These are phyloP conservation scores for Actenoides hombroni DNA, from an alignment of 2,113 vertebrate species.

Conservation along the genomic window DNA sequence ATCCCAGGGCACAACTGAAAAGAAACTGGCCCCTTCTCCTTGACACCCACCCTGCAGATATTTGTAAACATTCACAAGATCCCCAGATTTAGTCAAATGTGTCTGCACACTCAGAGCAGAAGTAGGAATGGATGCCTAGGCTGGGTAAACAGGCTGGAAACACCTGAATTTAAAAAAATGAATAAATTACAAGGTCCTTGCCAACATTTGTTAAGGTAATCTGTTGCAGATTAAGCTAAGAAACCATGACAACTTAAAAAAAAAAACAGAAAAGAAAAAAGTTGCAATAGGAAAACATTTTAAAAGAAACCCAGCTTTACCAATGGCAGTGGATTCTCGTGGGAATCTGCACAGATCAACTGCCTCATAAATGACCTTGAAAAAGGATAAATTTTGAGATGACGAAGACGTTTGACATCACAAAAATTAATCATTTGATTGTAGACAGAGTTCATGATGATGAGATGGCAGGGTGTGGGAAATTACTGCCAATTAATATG, in stretches of 20 bases:
- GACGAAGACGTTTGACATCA: background rate
- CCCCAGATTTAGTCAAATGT: background rate
- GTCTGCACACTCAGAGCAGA: background rate
- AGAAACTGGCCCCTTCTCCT: too few relatives aligned
- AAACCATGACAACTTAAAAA: background rate
- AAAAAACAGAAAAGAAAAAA: background rate
- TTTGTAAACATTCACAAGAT: too few relatives aligned
- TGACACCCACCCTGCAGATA: too few relatives aligned
- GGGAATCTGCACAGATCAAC: background rate
- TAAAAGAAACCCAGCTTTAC: background rate
- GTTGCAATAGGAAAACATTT: background rate
- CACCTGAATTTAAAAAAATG: background rate
- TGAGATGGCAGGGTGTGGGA: background rate
- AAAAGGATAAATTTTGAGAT: background rate
- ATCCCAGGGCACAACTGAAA: too few relatives aligned
- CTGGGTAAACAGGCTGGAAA: background rate
- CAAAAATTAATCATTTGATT: background rate
- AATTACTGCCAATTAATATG: background rate
- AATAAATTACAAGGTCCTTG: rapidly evolving
- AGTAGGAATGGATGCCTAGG: background rate
- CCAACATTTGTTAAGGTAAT: background rate
- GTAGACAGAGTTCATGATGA: background rate
- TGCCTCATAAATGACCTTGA: background rate
- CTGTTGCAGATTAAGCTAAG: background rate
- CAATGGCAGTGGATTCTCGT: background rate